Conservation (phyloP, 2,888 invertebrate genomes). For the Synergus umbraculus region DNA sequence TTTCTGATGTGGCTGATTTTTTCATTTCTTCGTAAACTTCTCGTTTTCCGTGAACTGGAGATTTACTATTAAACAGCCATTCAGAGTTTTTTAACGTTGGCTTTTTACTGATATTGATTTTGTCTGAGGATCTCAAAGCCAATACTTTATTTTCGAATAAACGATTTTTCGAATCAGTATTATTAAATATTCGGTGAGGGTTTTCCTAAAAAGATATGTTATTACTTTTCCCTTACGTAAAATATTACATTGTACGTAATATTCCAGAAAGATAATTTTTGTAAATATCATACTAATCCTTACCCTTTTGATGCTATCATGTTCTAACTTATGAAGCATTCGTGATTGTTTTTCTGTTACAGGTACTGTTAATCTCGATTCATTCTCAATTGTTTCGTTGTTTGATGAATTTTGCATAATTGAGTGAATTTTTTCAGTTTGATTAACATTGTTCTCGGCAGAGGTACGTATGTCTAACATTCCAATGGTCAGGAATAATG, state of each 20-base stretch:
- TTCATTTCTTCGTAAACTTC: neutral
- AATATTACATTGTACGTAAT: too few species aligned
- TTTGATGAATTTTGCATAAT: neutral
- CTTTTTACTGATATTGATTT: slow-evolving; percentile 1
- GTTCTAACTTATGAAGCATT: neutral
- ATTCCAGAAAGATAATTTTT: too few species aligned
- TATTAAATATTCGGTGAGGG: neutral
- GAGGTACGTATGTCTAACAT: neutral
- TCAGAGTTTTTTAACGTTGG: neutral
- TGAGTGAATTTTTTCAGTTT: neutral
- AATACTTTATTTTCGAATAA: neutral
- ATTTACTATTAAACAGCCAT: neutral
- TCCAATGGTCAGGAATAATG: slow-evolving; percentile 1
- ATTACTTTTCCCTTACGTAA: neutral
- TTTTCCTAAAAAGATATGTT: neutral
- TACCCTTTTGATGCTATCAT: neutral
- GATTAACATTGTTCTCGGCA: neutral
- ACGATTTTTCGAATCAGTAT: neutral
- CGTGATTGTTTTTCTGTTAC: neutral
- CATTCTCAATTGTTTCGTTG: neutral
- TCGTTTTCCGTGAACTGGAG: slow-evolving; percentile 7
- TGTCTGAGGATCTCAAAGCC: neutral
- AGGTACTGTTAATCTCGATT: neutral
- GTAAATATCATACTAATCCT: too few species aligned
- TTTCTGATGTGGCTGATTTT: neutral